Base-by-base conservation (phyloP, 2,888 invertebrate species). In the Erynnis tages region DNA sequence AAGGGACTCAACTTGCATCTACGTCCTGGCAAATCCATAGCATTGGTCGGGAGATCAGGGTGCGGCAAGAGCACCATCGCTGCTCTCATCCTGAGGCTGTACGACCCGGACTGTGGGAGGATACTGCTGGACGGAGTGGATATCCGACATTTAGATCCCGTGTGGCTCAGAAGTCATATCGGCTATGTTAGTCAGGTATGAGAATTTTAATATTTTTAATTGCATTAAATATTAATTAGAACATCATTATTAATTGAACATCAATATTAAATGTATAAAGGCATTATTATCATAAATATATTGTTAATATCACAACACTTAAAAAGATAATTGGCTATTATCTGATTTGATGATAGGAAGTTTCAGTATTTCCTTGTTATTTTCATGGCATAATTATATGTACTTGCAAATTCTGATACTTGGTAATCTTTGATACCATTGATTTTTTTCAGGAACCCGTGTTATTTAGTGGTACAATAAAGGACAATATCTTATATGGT, bases 1-100 rank as follows among this genome's bases (percentile, higher is more conserved):
- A 89, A 91, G 40, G 91, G 93, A 19, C 87, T 97, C 14, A 91
- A 86, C 59, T 85, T 97, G 21, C 88, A 86, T 4, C 84, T 97
- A 2, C 88, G 91, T 0, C 92, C 94, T 0, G 94, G 94, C 6
- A 91, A 92, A 57, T 93, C 96, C 0, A 92, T 96, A 6, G 97
- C 97, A 0, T 74, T 94, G 10, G 94, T 99, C 0, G 98, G 98
- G 0, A 91, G 96, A 0, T 98, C 97, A 54, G 98, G 98, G 0
- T 96, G 96, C 17, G 99, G 99, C 0, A 99, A 99, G 81, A 97
- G 97, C 41, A 98, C 99, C 0, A 88, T 98, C 53, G 97, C 95
- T 0, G 90, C 94, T 0, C 89, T 99, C 1, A 88, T 99, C 56
- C 82, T 98, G 41, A 90, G 98, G 66, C 83, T 96, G 0, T 98